Base-by-base conservation (phyloP, 2,113 vertebrate species). In the Caloenas nicobarica region DNA sequence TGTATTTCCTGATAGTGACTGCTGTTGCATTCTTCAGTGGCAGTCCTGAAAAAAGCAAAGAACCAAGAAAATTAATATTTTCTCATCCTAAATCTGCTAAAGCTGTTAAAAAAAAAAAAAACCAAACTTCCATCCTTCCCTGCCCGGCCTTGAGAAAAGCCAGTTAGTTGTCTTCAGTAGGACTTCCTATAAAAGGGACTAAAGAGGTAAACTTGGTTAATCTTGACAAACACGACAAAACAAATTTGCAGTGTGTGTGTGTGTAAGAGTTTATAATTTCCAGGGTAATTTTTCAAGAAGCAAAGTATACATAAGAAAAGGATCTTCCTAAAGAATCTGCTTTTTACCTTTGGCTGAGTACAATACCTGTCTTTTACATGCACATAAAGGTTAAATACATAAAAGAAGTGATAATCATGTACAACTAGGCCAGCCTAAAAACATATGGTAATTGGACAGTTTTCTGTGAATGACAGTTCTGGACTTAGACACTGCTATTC, bases 391-490 rank as follows among this genome's bases (percentile, higher is more conserved):
- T 76, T 51, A 51, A 94, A 62, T 25, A 76, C 18, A 83, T 54
- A 50, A 33, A 80, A 74, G 8, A 23, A 86, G 13, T 7, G 1
- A 72, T 88, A 81, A 68, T 46, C 0, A 1, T 0, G n/a, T 28
- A 58, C 24, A 62, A 50, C 0, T 38, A 3, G 13, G 10, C 11
- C 22, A 80, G 16, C 34, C 11, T 25, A 60, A 77, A 82, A 72
- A 23, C 2, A 2, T 38, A 44, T 0, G 0, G 19, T 26, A 82
- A 73, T 58, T 38, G n/a, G 24, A 86, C 2, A 34, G 3, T 31
- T 92, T 68, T 14, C 28, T 64, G 14, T 28, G 48, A 91, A 68
- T 42, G 54, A 40, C 31, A 28, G 34, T 31, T 82, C 46, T 81
- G 8, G 48, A 51, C 69, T 77, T 72, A 81, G 34, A 81, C 38